Base-by-base conservation (phyloP, 2,113 vertebrate genomes). In the Monopterus albus region DNA sequence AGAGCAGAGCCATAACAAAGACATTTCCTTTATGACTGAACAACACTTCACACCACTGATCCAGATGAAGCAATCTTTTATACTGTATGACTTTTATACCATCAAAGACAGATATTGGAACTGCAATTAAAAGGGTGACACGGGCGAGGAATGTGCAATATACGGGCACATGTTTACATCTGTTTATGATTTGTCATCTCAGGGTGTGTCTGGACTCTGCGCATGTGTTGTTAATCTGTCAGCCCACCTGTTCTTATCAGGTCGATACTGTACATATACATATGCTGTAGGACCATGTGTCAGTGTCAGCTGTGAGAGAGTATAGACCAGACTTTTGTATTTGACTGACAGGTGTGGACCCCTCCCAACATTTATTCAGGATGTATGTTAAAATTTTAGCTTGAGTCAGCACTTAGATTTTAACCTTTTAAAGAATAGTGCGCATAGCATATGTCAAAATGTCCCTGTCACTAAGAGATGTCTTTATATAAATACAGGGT, bases 1-100 rank as follows among this genome's bases (percentile, higher is more conserved):
- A 84, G 71, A 75, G 65, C 29, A 43, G 55, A 85, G 66, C 72
- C 59, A 51, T 87, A 87, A 88, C 90, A 91, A 91, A 91, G 87
- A 78, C 50, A 49, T 17, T 55, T 73, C 51, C 57, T 78, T 85
- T 73, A 75, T 59, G 72, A 50, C 26, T 31, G 28, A 57, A 39
- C 2, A 17, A 12, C 31, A 64, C 61, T 72, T 86, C 46, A 66
- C 79, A 61, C 57, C 21, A 18, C 55, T 25, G 52, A 60, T 67
- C 56, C 46, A 68, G 56, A 80, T 67, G 12, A 21, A 74, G 43
- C 29, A 31, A 31, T 31, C 8, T 6, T 38, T 66, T 80, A 50
- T 21, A 51, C 61, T 35, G 17, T 8, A 33, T 7, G 55, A 53
- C 56, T 65, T 72, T 61, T 29, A 8, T n/a, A 51, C 31, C 20